Percentiles rank a stretch among this genome's conserved stretches.
phyloP scores from a whole-genome alignment of 2,888 invertebrate species.

The Vandiemenella viatica region DNA sequence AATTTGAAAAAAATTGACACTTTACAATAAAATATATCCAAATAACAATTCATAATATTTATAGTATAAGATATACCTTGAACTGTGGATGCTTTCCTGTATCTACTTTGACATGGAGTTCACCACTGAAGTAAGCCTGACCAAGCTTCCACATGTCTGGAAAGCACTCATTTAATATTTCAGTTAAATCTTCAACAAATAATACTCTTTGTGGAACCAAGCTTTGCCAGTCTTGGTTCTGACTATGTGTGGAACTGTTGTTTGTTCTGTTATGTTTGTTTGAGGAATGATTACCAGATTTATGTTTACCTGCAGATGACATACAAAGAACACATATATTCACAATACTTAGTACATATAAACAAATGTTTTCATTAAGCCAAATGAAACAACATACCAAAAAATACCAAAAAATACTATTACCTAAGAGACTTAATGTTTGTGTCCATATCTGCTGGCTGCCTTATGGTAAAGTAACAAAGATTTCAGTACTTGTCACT shows the following conservation, averaged over 20 bases:
- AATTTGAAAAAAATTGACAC: slow-evolving; percentile 18
- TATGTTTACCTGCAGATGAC: neutral
- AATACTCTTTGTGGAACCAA: slow-evolving; percentile 48
- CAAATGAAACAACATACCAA: too few relatives aligned
- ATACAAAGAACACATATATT: too few relatives aligned
- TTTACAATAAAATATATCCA: slow-evolving; percentile 2
- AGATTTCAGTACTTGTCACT: too few relatives aligned
- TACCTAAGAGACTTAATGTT: too few relatives aligned
- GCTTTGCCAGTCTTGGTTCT: slow-evolving; percentile 12
- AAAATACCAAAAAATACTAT: too few relatives aligned
- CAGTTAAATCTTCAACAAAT: slow-evolving; percentile 66
- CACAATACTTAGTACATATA: too few relatives aligned
- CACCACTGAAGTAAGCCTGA: slow-evolving; percentile 82
- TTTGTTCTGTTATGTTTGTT: slow-evolving; percentile 6
- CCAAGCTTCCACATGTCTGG: slow-evolving; percentile 94
- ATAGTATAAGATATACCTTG: slow-evolving; percentile 37
- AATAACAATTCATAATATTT: neutral
- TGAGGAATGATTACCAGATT: neutral
- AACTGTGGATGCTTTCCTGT: slow-evolving; percentile 57
- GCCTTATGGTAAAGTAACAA: too few relatives aligned
- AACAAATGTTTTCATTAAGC: too few relatives aligned
- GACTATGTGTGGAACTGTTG: neutral
- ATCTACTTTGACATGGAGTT: slow-evolving; percentile 59
- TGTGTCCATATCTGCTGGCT: too few relatives aligned
- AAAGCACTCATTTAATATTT: slow-evolving; percentile 57